A percentile compares a stretch with the other conserved stretches of the same genome.
phyloP scores from a whole-genome alignment of 2,797 vertebrate species.

The Benthosema pterotum region DNA sequence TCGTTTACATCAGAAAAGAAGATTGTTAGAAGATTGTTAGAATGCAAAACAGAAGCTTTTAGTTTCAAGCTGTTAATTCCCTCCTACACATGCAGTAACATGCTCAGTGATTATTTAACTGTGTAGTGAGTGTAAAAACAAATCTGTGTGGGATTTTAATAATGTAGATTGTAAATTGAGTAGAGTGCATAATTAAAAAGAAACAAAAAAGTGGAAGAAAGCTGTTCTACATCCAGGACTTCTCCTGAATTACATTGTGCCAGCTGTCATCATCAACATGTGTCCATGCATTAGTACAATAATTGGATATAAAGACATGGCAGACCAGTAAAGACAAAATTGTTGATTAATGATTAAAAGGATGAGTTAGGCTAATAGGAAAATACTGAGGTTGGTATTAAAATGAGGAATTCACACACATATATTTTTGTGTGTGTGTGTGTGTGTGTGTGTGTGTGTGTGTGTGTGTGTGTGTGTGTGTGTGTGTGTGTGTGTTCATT shows the following conservation, averaged over 20 bases:
- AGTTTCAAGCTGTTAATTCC: too few species aligned
- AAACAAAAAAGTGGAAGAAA: conserved; percentile 24
- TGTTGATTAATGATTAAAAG: neutral
- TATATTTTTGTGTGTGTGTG: too few species aligned
- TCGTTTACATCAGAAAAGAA: too few species aligned
- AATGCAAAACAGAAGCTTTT: conserved; percentile 7
- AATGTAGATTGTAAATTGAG: too few species aligned
- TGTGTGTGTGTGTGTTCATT: too few species aligned
- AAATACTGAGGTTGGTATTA: too few species aligned
- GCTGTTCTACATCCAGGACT: conserved; percentile 25
- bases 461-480: too few species aligned
- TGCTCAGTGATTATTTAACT: conserved; percentile 17
- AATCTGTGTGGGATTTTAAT: too few species aligned
- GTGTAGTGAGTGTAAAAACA: neutral
- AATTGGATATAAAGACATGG: conserved; percentile 2
- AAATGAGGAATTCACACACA: too few species aligned
- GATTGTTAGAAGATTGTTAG: neutral
- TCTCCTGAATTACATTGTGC: conserved; percentile 29
- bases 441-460: too few species aligned
- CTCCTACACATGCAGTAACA: too few species aligned
- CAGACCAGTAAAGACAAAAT: neutral
- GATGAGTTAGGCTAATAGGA: too few species aligned
- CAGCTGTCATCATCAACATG: conserved; percentile 23
- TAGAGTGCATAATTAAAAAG: conserved; percentile 1
- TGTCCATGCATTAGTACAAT: neutral